These are phyloP conservation scores for Drosophila nr. fundita DNA, from an alignment of 2,888 invertebrate species.

Conservation along the genomic window DNA sequence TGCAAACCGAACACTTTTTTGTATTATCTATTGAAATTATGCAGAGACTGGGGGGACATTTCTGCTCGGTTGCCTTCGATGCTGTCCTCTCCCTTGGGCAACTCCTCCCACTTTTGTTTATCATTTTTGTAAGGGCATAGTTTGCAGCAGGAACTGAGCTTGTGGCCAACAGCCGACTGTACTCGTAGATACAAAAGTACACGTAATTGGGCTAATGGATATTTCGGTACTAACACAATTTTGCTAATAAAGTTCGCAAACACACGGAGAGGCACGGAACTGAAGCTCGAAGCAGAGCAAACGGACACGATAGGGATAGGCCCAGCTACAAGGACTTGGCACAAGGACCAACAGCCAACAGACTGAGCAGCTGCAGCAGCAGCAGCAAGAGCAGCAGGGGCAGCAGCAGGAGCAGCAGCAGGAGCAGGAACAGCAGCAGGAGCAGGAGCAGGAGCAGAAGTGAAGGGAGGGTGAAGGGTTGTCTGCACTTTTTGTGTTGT, in stretches of 20 bases:
- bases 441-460: not conserved
- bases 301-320: constrained; percentile 13
- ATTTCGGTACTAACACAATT: constrained; percentile 80
- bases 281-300: constrained; percentile 28
- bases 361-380: constrained; percentile 48
- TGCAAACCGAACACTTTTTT: not conserved
- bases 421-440: constrained; percentile 20
- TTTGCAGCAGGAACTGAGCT: constrained; percentile 2
- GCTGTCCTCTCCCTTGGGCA: constrained; percentile 28
- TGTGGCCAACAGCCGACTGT: constrained; percentile 23
- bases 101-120: constrained; percentile 63
- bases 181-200: constrained; percentile 69
- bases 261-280: constrained; percentile 45
- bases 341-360: constrained; percentile 4
- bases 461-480: constrained; percentile 15
- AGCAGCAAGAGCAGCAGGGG: constrained; percentile 37
- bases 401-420: not conserved
- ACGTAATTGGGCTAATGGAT: constrained; percentile 80
- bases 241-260: constrained; percentile 79
- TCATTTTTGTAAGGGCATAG: constrained; percentile 25
- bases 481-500: constrained; percentile 65
- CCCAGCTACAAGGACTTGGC: constrained; percentile 28
- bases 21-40: constrained; percentile 6
- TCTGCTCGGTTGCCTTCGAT: constrained; percentile 27
- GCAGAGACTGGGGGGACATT: not conserved